Conservation (phyloP, 2,888 invertebrate genomes). For the Ectobius pallidus region DNA sequence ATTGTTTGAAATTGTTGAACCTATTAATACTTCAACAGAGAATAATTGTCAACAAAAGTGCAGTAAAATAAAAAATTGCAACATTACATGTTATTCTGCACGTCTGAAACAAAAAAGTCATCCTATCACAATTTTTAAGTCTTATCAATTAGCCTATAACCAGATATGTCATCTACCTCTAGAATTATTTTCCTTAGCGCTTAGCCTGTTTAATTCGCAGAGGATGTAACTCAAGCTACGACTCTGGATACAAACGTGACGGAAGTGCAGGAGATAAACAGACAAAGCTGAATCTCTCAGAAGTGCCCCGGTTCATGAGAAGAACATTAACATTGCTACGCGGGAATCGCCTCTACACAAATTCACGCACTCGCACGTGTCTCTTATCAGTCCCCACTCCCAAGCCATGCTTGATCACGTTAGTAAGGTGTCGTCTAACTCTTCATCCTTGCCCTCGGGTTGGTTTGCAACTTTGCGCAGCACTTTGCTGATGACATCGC, state of each 20-base stretch:
- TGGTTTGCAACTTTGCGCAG: constrained; percentile 78
- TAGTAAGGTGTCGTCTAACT: constrained; percentile 89
- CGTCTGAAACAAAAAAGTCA: no score
- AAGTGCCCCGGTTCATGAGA: constrained; percentile 38
- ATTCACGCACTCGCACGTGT: neutral
- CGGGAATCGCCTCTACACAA: neutral
- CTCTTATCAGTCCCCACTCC: constrained; percentile 15
- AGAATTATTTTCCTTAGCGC: no score
- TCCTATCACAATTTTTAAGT: no score
- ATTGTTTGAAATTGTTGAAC: no score
- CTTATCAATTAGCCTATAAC: no score
- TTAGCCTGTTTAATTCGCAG: no score
- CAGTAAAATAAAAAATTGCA: no score
- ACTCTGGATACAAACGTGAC: neutral
- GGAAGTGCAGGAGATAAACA: neutral
- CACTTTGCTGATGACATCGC: constrained; percentile 88
- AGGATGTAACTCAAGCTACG: no score
- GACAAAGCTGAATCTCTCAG: constrained; percentile 32
- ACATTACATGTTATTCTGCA: no score
- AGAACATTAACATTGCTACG: neutral
- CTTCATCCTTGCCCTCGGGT: constrained; percentile 85
- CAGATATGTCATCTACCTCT: no score
- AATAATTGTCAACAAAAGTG: no score
- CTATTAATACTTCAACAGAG: no score
- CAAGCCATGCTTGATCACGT: constrained; percentile 64